Percentiles rank a stretch among this genome's conserved stretches.
Conservation (phyloP, 2,888 invertebrate species). For the Anthophora plumipes region DNA sequence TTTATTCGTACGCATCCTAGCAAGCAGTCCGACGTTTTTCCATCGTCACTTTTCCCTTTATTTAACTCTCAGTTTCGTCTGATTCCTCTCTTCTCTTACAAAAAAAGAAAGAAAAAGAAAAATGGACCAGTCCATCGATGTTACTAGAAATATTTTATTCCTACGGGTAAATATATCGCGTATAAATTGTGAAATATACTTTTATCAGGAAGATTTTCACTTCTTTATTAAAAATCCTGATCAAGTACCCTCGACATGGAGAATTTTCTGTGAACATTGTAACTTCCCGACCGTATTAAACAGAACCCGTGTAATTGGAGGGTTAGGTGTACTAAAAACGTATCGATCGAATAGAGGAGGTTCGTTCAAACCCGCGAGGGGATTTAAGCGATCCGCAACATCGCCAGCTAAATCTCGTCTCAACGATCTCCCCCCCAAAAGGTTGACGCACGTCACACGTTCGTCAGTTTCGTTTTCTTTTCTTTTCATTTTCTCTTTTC, state of each 20-base stretch:
- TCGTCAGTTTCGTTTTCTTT: neutral
- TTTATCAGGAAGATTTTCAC: no score
- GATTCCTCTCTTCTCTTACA: no score
- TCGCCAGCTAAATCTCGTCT: conserved; percentile 24
- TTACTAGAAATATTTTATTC: no score
- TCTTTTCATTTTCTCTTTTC: conserved; percentile 2
- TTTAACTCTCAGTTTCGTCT: no score
- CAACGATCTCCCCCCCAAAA: conserved; percentile 1
- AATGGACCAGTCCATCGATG: neutral
- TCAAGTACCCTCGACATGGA: no score
- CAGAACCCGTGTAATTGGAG: no score
- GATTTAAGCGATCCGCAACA: conserved; percentile 34
- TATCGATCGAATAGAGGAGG: conserved; percentile 36
- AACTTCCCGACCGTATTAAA: no score
- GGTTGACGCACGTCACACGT: conserved; percentile 10
- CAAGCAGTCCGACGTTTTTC: conserved; percentile 15
- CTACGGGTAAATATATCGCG: no score
- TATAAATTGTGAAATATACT: no score
- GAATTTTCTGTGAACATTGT: no score
- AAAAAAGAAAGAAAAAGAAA: no score
- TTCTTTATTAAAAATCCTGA: no score
- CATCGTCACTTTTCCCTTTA: neutral
- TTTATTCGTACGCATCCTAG: conserved; percentile 50
- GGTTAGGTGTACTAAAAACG: conserved; percentile 14
- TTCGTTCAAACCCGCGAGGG: conserved; percentile 13